These are phyloP conservation scores for honey bee (Apis mellifera) DNA, from an alignment of 1,140 invertebrate species.

Conservation along the genomic window DNA sequence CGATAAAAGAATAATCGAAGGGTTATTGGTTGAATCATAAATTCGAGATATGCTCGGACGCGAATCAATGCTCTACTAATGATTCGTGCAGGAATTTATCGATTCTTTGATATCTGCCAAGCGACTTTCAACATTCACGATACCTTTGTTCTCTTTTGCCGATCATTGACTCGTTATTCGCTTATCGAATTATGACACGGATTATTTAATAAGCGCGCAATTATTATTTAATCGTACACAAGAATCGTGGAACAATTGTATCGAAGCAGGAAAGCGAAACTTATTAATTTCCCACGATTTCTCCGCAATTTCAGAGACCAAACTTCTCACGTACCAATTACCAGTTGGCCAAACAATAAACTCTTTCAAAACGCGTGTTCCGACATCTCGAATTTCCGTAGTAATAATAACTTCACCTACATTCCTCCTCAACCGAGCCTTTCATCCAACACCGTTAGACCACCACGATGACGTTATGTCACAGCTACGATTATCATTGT, in stretches of 20 bases:
- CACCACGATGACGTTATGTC: conserved; percentile 6
- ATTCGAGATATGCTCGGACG: conserved; percentile 36
- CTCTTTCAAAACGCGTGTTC: background rate
- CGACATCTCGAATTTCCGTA: background rate
- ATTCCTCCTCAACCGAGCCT: background rate
- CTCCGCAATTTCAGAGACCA: too few species aligned
- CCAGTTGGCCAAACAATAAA: too few species aligned
- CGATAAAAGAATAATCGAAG: conserved; percentile 27
- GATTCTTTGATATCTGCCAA: background rate
- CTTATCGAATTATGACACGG: too few species aligned
- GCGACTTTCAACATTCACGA: background rate
- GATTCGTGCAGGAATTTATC: conserved; percentile 30
- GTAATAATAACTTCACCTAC: background rate
- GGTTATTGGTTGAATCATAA: conserved; percentile 57
- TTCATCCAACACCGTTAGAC: background rate
- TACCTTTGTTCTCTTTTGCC: too few species aligned
- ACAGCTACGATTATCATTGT: conserved; percentile 21
- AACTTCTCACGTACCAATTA: background rate
- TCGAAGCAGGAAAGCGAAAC: too few species aligned
- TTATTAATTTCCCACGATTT: too few species aligned
- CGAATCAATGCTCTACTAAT: conserved; percentile 34
- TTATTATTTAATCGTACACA: too few species aligned
- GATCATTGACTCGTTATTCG: too few species aligned
- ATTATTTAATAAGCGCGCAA: too few species aligned
- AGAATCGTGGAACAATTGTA: too few species aligned